phyloP scores from a whole-genome alignment of 2,113 vertebrate species.

The Sterrhoptilus dennistouni region DNA sequence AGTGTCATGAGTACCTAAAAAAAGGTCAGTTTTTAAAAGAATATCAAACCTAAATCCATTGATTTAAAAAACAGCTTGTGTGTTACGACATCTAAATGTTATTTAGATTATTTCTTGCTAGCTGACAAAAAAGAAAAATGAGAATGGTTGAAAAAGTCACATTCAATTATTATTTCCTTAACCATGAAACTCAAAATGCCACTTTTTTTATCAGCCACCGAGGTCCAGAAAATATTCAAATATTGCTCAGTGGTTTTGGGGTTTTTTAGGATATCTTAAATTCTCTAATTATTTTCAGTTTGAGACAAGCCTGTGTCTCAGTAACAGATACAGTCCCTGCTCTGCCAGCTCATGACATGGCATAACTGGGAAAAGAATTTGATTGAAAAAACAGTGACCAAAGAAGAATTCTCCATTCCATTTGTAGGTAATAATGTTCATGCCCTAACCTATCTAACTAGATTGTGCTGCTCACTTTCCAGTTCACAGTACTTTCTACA shows the following conservation, averaged over 20 bases:
- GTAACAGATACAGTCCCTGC: not conserved
- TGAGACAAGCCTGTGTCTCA: not conserved
- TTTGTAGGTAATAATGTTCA: not conserved
- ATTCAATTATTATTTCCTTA: not conserved
- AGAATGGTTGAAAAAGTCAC: not conserved
- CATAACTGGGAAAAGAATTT: not conserved
- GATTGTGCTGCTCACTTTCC: not conserved
- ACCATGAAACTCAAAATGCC: not conserved
- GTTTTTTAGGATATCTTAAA: not conserved
- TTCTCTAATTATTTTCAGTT: not conserved
- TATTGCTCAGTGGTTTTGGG: not conserved
- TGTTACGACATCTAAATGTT: not conserved
- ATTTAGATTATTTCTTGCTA: not conserved
- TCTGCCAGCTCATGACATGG: not conserved
- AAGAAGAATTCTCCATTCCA: not conserved
- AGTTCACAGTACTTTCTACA: not conserved
- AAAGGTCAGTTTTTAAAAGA: not conserved
- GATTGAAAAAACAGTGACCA: not conserved
- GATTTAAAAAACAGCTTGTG: not conserved
- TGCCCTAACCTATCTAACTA: not conserved
- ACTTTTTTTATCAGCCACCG: not conserved
- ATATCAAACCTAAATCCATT: not conserved
- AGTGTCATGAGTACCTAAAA: not conserved
- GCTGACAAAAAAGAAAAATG: not conserved
- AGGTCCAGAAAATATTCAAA: not conserved